A percentile compares a stretch with the other conserved stretches of the same genome.
Evolutionary conservation across 2,113 vertebrate genomes (phyloP).

Genomic region (Apodemus speciosus): DNA sequence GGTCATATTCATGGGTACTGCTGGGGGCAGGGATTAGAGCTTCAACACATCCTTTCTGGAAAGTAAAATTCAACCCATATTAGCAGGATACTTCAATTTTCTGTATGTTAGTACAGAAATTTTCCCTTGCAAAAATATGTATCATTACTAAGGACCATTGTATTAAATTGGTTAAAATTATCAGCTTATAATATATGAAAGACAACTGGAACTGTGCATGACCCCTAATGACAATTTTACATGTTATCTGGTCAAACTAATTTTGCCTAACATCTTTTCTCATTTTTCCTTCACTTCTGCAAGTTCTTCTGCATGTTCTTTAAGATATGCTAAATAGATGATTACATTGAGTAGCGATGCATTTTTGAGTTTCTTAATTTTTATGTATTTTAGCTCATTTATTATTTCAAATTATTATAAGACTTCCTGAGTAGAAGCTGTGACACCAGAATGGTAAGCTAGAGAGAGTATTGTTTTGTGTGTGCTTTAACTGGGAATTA

Average conservation of each 20-base stretch:
- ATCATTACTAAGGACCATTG: neutral
- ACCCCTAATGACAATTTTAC: neutral
- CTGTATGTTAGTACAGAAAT: neutral
- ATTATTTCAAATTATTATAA: slow-evolving; percentile 18
- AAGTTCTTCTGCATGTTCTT: neutral
- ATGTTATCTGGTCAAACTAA: slow-evolving; percentile 16
- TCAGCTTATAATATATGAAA: slow-evolving; percentile 10
- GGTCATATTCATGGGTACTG: neutral
- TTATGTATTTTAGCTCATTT: slow-evolving; percentile 26
- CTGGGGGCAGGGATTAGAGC: neutral
- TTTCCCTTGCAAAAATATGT: slow-evolving; percentile 18
- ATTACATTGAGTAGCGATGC: neutral
- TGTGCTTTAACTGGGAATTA: slow-evolving; percentile 47
- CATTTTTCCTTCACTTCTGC: slow-evolving; percentile 38
- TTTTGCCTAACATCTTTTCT: slow-evolving; percentile 25
- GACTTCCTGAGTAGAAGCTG: neutral
- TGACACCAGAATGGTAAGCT: neutral
- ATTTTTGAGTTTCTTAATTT: slow-evolving; percentile 44
- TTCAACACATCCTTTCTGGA: neutral
- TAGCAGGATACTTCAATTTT: neutral
- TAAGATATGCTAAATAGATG: slow-evolving; percentile 9
- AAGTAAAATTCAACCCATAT: slow-evolving; percentile 3
- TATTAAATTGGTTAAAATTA: slow-evolving; percentile 23
- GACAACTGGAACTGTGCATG: neutral
- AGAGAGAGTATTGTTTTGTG: neutral